phyloP scores from a whole-genome alignment of 1,140 invertebrate genomes.

The Brachionus rotundiformis region DNA sequence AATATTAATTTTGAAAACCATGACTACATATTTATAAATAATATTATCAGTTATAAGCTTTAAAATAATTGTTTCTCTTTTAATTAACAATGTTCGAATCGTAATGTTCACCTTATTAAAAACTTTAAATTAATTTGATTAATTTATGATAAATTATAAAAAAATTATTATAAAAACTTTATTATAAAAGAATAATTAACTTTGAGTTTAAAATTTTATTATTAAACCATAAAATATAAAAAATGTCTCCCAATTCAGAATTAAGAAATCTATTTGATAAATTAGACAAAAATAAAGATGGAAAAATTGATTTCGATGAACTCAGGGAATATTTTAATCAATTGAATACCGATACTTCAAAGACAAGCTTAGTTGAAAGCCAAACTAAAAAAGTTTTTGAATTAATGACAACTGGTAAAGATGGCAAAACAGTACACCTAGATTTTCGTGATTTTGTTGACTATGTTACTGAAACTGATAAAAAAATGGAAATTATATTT shows the following conservation, averaged over 20 bases:
- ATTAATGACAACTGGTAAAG: background rate
- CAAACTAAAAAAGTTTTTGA: slow-evolving; percentile 2
- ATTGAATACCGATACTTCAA: background rate
- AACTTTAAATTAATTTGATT: too few species aligned
- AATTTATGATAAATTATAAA: too few species aligned
- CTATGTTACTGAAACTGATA: slow-evolving; percentile 20
- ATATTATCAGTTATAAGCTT: too few species aligned
- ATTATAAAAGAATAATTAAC: background rate
- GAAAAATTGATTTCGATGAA: slow-evolving; percentile 51
- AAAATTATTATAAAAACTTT: background rate
- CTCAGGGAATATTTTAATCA: slow-evolving; percentile 30
- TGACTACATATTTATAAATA: too few species aligned
- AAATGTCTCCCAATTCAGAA: slow-evolving; percentile 1
- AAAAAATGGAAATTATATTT: slow-evolving; percentile 50
- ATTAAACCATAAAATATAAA: too few species aligned
- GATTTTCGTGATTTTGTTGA: slow-evolving; percentile 39
- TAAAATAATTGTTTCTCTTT: too few species aligned
- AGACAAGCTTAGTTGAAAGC: background rate
- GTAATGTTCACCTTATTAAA: too few species aligned
- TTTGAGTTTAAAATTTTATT: too few species aligned
- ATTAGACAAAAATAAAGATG: slow-evolving; percentile 50
- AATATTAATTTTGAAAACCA: too few species aligned
- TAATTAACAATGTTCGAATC: too few species aligned
- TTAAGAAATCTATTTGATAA: slow-evolving; percentile 12
- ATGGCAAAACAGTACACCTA: background rate